Conservation (phyloP, 2,888 invertebrate species). For the Trachelus iudaicus region DNA sequence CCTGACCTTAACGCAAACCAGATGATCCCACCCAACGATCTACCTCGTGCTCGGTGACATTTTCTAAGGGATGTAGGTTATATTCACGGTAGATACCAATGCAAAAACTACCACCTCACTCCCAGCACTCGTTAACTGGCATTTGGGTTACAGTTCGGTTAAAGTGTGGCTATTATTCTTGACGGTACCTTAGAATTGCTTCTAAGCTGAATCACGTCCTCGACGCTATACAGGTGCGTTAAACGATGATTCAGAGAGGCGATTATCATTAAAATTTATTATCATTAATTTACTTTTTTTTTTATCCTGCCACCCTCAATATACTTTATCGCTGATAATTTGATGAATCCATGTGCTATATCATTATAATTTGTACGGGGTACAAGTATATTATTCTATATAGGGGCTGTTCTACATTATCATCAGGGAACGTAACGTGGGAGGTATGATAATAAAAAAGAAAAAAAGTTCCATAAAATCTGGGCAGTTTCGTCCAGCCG, state of each 20-base stretch:
- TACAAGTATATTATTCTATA: no score
- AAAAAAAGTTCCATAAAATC: no score
- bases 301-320: neutral
- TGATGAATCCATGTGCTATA: neutral
- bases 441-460: neutral
- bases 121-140: neutral
- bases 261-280: neutral
- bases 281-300: neutral
- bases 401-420: neutral
- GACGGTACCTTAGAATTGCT: neutral
- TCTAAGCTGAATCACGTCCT: neutral
- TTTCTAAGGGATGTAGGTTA: conserved; percentile 28
- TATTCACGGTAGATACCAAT: conserved; percentile 18
- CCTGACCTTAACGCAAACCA: neutral
- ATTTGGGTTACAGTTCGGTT: neutral
- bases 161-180: neutral
- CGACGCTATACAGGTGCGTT: neutral
- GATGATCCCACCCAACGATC: neutral
- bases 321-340: neutral
- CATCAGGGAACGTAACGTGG: neutral
- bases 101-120: neutral
- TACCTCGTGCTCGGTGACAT: conserved; percentile 14
- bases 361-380: neutral
- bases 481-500: neutral
- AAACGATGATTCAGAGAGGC: neutral